Conservation (phyloP, 2,113 vertebrate species). For the Calonectris borealis region DNA sequence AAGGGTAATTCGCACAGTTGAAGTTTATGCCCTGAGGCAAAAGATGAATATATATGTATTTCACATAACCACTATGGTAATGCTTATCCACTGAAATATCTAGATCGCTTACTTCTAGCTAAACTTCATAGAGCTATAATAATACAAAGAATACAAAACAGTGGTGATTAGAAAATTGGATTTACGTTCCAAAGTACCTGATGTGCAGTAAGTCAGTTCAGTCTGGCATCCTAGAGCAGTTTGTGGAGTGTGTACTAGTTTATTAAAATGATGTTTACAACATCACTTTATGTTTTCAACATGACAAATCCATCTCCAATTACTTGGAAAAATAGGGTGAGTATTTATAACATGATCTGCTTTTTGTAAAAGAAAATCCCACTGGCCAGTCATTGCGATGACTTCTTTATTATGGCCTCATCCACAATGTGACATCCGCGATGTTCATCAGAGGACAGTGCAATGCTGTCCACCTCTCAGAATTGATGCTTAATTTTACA, state of each 20-base stretch:
- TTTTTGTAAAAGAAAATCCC: neutral
- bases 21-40: neutral
- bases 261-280: neutral
- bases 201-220: neutral
- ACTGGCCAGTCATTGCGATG: neutral
- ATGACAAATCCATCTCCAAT: neutral
- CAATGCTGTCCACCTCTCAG: neutral
- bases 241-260: neutral
- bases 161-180: neutral
- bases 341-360: neutral
- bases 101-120: neutral
- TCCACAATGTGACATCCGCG: neutral
- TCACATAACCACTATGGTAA: neutral
- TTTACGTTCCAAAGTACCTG: neutral
- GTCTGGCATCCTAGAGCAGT: neutral
- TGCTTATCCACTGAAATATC: neutral
- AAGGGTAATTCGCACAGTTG: neutral
- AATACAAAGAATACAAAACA: neutral
- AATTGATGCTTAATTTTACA: neutral
- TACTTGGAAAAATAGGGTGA: neutral
- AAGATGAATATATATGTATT: neutral
- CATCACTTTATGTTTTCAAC: neutral
- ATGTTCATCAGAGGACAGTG: neutral
- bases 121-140: neutral
- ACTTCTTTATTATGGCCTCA: neutral